Percentiles rank a stretch among this genome's conserved stretches.
Evolutionary conservation across 2,888 invertebrate genomes (phyloP).

Genomic region (Ophion ellenae): DNA sequence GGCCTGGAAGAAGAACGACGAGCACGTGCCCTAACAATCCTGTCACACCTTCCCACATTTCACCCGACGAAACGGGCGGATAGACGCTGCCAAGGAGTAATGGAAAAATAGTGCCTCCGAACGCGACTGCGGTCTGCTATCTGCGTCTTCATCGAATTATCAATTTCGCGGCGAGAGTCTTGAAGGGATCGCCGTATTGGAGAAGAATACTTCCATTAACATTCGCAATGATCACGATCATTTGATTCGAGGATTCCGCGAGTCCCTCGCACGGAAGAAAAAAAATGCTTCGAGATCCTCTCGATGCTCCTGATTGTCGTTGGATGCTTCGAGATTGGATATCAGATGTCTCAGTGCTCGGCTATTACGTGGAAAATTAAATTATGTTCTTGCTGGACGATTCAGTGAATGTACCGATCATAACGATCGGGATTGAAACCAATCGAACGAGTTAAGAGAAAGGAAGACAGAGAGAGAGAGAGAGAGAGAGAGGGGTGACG

Average conservation of each 20-base stretch:
- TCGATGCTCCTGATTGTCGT: background rate
- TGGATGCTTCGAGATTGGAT: background rate
- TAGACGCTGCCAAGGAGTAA: background rate
- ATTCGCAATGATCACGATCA: background rate
- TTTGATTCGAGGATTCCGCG: background rate
- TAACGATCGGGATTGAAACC: constrained; percentile 35
- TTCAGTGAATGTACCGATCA: constrained; percentile 26
- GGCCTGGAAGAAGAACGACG: background rate
- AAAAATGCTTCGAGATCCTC: background rate
- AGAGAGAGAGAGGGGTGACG: background rate
- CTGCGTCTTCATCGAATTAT: background rate
- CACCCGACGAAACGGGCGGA: background rate
- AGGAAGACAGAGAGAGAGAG: background rate
- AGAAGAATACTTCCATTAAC: background rate
- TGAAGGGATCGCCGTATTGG: background rate
- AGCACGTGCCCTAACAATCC: constrained; percentile 54
- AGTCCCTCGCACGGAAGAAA: background rate
- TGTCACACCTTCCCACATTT: constrained; percentile 52
- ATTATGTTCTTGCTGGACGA: constrained; percentile 5
- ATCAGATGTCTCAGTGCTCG: constrained; percentile 5
- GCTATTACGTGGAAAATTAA: background rate
- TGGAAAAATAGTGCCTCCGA: background rate
- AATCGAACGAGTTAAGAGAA: constrained; percentile 34
- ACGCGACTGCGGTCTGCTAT: background rate
- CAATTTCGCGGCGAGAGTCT: background rate